Base-by-base conservation (phyloP, 2,888 invertebrate genomes). In the Diaprepes abbreviatus region DNA sequence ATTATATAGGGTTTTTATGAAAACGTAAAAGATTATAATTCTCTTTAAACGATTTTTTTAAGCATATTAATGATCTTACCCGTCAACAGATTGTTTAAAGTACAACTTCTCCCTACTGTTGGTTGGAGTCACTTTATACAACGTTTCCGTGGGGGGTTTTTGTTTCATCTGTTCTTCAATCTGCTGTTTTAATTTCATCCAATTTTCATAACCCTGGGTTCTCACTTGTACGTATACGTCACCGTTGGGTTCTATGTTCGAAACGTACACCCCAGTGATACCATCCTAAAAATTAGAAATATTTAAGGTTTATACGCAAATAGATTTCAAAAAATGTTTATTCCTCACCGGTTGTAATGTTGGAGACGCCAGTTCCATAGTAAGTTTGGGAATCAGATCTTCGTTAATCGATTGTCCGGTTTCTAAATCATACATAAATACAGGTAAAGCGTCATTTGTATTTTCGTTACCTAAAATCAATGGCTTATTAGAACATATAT, bases 181-280 rank as follows among this genome's bases (percentile, higher is more conserved):
- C n/a, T 80, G 78, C 35, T 78, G 71, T 45, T 85, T 66, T 28
- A 84, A 74, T 4, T 74, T 72, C 9, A 72, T 59, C 10, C 86
- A 75, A 48, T 77, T 79, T 2, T 77, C 76, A 72, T 80, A 81
- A 5, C 80, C 83, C 3, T 80, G 79, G 0, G 82, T 80, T 48
- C 79, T 83, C 0, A 84, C 70, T 65, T 86, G 86, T 0, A 87
- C 75, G 71, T 83, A 87, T 1, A 87, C 74, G 36, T 85, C 82
- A 0, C 86, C 86, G 50, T 82, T 80, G 0, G 77, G 62, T 17
- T 84, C 84, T 5, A 86, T 79, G 64, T 86, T 81, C 0, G 84
- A 82, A 0, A 86, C 77, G 55, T 80, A 81, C 1, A 85, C 85
- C 67, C 85, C 82, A 0, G 77, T 79, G 2, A 80, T 78, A 0